Base-by-base conservation (phyloP, 2,797 vertebrate species). In the Ammospiza maritima region DNA sequence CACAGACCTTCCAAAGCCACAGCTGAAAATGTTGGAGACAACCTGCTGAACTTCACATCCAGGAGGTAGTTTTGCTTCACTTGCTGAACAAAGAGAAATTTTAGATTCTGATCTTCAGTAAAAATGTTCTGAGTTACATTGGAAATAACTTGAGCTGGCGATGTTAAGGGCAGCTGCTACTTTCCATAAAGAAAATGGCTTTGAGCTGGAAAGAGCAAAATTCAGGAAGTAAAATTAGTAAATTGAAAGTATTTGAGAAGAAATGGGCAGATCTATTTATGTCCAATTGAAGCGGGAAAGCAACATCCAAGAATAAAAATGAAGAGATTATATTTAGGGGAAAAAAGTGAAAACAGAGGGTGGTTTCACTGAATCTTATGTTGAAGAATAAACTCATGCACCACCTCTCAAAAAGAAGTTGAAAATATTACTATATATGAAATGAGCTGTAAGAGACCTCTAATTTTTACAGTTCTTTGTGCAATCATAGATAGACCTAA, bases 111-210 rank as follows among this genome's bases (percentile, higher is more conserved):
- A 62, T 56, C 77, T 56, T 75, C 34, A 22, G 29, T 42, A 81
- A 81, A 79, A 88, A 45, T n/a, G 22, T 67, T 87, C 80, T 87
- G 67, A 86, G 48, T 82, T 70, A 79, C 66, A 81, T 3, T 77
- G 47, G 65, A 89, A 90, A 87, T 77, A 94, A 82, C 53, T 87
- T 11, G 42, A 93, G 81, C 75, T 92, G 67, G 26, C 82, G 57
- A 66, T 73, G 74, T 61, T 92, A 85, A 89, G 57, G 81, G 32
- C 38, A 90, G 60, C 50, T 77, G 45, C 69, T 74, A 9, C 17
- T 62, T 95, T 85, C 64, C 47, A 27, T 61, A 88, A 93, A 58
- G 69, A 79, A 95, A 96, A 93, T 40, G 81, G 88, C 40, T 57
- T 53, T 74, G n/a, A 90, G 64, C 38, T 89, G 38, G 38, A 79